phyloP scores from a whole-genome alignment of 1,140 invertebrate genomes.

The Branchinecta lynchi region DNA sequence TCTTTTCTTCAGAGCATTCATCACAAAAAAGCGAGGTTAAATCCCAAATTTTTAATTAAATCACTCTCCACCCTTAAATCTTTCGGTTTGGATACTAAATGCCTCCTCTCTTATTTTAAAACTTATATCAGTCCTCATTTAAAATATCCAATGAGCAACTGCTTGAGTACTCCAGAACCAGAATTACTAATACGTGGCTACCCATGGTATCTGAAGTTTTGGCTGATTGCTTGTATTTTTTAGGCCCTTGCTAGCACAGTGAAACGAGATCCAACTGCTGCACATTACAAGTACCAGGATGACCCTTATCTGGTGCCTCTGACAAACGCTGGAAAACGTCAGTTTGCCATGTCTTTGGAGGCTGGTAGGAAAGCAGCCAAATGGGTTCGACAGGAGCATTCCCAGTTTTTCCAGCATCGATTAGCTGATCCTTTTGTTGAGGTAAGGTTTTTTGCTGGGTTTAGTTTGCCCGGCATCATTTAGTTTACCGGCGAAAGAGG shows the following conservation, averaged over 20 bases:
- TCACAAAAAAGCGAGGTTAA: too few species aligned
- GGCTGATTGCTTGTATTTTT: conserved; percentile 15
- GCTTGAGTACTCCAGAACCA: background rate
- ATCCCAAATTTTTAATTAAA: too few species aligned
- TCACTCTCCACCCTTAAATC: too few species aligned
- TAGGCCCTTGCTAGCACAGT: conserved; percentile 57
- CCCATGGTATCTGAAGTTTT: background rate
- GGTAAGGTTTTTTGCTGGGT: conserved; percentile 24
- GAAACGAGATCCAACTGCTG: conserved; percentile 52
- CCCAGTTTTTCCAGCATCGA: conserved; percentile 52
- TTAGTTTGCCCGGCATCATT: background rate
- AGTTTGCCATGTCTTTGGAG: conserved; percentile 62
- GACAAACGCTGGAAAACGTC: conserved; percentile 51
- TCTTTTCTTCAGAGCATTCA: too few species aligned
- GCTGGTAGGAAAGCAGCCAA: conserved; percentile 68
- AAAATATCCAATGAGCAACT: conserved; percentile 10
- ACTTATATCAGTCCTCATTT: too few species aligned
- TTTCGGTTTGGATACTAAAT: too few species aligned
- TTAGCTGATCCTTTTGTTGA: conserved; percentile 48
- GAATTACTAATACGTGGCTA: conserved; percentile 8
- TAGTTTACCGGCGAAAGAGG: too few species aligned
- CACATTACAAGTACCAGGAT: conserved; percentile 75
- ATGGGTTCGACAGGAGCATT: conserved; percentile 61
- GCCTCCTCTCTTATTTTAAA: too few species aligned
- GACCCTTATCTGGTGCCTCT: conserved; percentile 72